Base-by-base conservation (phyloP, 2,113 vertebrate species). In the Mormoops blainvillei region DNA sequence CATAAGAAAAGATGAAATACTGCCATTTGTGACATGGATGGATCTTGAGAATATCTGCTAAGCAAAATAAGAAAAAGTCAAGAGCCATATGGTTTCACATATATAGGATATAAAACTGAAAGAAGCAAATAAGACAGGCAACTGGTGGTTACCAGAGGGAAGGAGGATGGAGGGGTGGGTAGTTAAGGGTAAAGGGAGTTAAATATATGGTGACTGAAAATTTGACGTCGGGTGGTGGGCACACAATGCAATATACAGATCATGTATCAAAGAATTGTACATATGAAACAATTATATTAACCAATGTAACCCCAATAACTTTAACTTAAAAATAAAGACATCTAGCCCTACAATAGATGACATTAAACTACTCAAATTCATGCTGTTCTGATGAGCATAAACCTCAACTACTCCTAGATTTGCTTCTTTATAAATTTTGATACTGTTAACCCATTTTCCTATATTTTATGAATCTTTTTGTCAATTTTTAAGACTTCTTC, bases 351-450 rank as follows among this genome's bases (percentile, higher is more conserved):
- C 11, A 82, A 6, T 61, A 70, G 13, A 52, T 70, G 48, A 19
- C 74, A 58, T 50, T 71, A 45, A 65, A 52, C 36, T 87, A 76
- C 56, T 74, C 52, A 93, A 95, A 82, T 93, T 76, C 45, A 54
- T 48, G 15, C 61, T 74, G 71, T 12, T 94, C 54, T 73, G 56
- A 63, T 81, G 43, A 90, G 19, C 87, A 82, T 95, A 95, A 92
- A 82, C n/a, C 13, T 73, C 28, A 43, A 7, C 61, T 83, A 19
- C 38, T 92, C 16, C 41, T 89, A 61, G n/a, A 74, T 82, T 87
- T 93, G 48, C 58, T 89, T 56, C 56, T 94, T 77, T 93, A 58
- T 90, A 81, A 45, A 90, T 82, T 87, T 95, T 90, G 12, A 58
- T 65, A 76, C 33, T 92, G 11, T 94, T 92, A 77, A 71, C 19